Evolutionary conservation across 2,797 vertebrate genomes (phyloP).

Genomic region (Lepilemur septentrionalis): DNA sequence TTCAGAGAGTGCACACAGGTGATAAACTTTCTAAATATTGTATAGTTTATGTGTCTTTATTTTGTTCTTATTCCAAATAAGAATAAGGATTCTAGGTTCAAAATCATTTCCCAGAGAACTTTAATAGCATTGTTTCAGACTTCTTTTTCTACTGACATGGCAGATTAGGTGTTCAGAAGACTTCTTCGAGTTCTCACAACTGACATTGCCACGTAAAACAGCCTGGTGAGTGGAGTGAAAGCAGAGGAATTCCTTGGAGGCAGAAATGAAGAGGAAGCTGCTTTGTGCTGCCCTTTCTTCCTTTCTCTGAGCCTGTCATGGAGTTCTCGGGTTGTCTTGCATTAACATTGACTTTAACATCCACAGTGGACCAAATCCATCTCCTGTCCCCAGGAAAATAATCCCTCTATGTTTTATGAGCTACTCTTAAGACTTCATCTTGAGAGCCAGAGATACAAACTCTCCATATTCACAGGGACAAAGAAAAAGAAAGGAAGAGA

Average conservation of each 20-base stretch:
- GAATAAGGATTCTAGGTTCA: neutral
- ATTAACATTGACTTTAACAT: neutral
- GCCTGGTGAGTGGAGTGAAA: neutral
- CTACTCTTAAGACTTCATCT: neutral
- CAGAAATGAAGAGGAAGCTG: neutral
- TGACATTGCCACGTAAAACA: neutral
- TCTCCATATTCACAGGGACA: neutral
- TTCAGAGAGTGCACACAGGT: neutral
- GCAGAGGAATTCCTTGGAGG: neutral
- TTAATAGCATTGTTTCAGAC: neutral
- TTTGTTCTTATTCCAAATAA: neutral
- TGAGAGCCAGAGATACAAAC: neutral
- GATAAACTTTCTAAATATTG: neutral
- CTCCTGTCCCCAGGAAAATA: neutral
- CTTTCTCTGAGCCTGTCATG: neutral
- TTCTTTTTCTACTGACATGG: neutral
- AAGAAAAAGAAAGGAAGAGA: neutral
- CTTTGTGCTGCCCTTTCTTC: neutral
- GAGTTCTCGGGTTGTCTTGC: neutral
- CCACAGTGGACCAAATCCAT: neutral
- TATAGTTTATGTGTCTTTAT: neutral
- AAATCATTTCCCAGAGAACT: neutral
- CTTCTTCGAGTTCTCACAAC: neutral
- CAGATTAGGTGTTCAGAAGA: conserved; percentile 11
- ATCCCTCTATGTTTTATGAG: neutral